Conservation (phyloP, 2,888 invertebrate genomes). For the Strigamia maritima region DNA sequence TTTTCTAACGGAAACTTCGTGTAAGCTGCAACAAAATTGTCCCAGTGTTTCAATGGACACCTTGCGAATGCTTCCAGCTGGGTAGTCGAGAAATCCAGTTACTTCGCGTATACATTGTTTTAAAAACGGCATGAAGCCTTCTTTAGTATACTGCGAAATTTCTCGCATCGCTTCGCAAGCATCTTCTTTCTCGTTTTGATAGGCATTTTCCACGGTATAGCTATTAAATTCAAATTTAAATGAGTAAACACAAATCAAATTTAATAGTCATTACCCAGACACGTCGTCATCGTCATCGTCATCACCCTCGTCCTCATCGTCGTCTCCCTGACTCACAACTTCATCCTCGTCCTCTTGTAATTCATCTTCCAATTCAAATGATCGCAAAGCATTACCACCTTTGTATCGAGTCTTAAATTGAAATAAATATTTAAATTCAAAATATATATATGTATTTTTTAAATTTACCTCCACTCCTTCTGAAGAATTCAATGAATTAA, state of each 20-base stretch:
- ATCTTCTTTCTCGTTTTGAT: conserved; percentile 74
- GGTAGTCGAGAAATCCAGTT: conserved; percentile 60
- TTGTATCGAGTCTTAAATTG: conserved; percentile 25
- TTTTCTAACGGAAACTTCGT: conserved; percentile 57
- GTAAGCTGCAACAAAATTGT: conserved; percentile 57
- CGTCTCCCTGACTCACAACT: conserved; percentile 41
- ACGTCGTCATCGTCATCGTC: conserved; percentile 47
- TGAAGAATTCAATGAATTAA: conserved; percentile 63
- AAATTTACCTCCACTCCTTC: conserved; percentile 35
- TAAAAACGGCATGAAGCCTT: conserved; percentile 20
- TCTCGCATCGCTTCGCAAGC: conserved; percentile 69
- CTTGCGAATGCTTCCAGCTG: conserved; percentile 67
- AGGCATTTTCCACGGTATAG: conserved; percentile 71
- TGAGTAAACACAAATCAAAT: neutral
- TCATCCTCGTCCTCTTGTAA: conserved; percentile 37
- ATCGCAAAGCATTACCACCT: conserved; percentile 37
- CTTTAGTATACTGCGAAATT: conserved; percentile 58
- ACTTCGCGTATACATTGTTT: neutral
- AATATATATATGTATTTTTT: neutral
- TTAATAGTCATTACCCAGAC: conserved; percentile 40
- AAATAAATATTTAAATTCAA: neutral
- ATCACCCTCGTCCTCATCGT: conserved; percentile 49
- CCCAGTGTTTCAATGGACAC: conserved; percentile 64
- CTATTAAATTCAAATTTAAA: conserved; percentile 46
- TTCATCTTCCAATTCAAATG: conserved; percentile 44